Evolutionary conservation across 2,888 invertebrate species (phyloP).

Genomic region (Tipula lateralis): DNA sequence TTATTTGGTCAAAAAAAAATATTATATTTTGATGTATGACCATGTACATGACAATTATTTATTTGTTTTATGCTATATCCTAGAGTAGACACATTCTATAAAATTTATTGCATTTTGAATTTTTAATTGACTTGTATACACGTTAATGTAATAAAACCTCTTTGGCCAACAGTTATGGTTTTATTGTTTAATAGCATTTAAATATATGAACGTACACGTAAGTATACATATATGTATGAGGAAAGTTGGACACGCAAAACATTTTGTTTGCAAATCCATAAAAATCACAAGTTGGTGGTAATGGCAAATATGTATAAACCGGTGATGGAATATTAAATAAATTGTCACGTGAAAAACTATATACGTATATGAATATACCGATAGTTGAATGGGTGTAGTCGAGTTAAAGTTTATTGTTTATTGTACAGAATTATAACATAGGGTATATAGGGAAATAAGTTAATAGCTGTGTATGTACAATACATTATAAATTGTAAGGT

Average conservation of each 20-base stretch:
- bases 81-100: not conserved
- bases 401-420: too few species aligned
- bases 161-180: not conserved
- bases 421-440: too few species aligned
- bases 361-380: too few species aligned
- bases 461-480: too few species aligned
- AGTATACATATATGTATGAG: not conserved
- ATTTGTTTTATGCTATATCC: not conserved
- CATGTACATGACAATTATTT: not conserved
- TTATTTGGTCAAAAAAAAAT: not conserved
- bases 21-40: not conserved
- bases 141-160: not conserved
- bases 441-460: too few species aligned
- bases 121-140: not conserved
- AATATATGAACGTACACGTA: not conserved
- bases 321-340: not conserved
- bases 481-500: too few species aligned
- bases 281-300: not conserved
- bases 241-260: not conserved
- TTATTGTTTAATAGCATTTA: not conserved
- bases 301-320: not conserved
- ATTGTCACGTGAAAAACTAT: not conserved
- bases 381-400: too few species aligned
- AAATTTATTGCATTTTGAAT: conserved; percentile 1
- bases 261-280: conserved; percentile 3